These are phyloP conservation scores for Euwallacea fornicatus DNA, from an alignment of 1,140 invertebrate genomes.

Conservation along the genomic window DNA sequence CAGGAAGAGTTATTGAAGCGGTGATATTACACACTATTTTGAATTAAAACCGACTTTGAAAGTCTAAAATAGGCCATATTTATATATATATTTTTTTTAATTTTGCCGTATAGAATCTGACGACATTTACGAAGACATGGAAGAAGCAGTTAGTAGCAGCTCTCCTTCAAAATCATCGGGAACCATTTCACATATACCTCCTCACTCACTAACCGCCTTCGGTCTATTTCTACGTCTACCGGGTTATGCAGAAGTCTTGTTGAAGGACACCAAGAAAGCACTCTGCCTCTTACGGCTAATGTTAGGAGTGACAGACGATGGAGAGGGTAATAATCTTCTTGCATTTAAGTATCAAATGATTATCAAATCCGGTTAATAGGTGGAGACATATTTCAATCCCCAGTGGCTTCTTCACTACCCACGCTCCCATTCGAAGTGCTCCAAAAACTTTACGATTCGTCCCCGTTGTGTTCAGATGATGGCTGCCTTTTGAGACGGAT, in stretches of 20 bases:
- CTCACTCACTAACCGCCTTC: slow-evolving; percentile 88
- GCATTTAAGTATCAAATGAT: no score
- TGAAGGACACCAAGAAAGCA: slow-evolving; percentile 80
- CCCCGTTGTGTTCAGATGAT: slow-evolving; percentile 79
- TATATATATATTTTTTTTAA: no score
- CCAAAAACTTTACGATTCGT: slow-evolving; percentile 75
- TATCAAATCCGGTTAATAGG: slow-evolving; percentile 20
- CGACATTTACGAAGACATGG: slow-evolving; percentile 70
- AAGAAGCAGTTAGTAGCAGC: slow-evolving; percentile 54
- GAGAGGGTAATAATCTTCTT: slow-evolving; percentile 70
- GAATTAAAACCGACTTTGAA: no score
- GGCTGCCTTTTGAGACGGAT: slow-evolving; percentile 75
- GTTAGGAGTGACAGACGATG: slow-evolving; percentile 87
- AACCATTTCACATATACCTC: slow-evolving; percentile 66
- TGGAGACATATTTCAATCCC: slow-evolving; percentile 75
- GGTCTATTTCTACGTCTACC: slow-evolving; percentile 84
- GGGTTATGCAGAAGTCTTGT: slow-evolving; percentile 84
- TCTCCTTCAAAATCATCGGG: slow-evolving; percentile 51
- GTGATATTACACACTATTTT: no score
- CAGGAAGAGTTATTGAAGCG: no score
- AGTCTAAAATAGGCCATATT: no score
- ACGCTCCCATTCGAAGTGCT: slow-evolving; percentile 87
- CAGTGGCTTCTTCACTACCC: slow-evolving; percentile 74
- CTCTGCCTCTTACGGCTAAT: slow-evolving; percentile 82
- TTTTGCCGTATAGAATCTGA: slow-evolving; percentile 54